Percentiles rank a stretch among this genome's conserved stretches.
phyloP scores from a whole-genome alignment of 2,797 vertebrate species.

The Karalla daura region DNA sequence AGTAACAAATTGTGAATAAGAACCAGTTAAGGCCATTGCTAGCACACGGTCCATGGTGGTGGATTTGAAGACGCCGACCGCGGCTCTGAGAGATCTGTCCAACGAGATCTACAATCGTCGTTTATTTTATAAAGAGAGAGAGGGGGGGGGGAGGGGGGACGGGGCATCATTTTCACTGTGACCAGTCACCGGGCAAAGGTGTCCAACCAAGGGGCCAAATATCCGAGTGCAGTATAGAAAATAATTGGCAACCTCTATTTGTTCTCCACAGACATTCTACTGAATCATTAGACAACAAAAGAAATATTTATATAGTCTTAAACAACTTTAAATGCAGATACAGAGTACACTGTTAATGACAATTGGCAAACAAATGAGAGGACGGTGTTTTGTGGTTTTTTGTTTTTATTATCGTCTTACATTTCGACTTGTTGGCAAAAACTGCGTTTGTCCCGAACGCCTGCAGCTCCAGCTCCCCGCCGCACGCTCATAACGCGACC shows the following conservation, averaged over 20 bases:
- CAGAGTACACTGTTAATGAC: slow-evolving; percentile 67
- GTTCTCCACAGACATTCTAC: slow-evolving; percentile 69
- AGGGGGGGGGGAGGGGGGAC: slow-evolving; percentile 27
- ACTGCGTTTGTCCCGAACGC: slow-evolving; percentile 41
- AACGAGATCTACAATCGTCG: slow-evolving; percentile 72
- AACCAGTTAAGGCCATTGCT: slow-evolving; percentile 92
- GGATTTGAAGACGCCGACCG: slow-evolving; percentile 63
- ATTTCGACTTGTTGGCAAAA: slow-evolving; percentile 68
- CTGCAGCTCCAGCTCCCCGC: slow-evolving; percentile 22
- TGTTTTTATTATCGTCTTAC: no score
- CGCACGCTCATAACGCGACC: slow-evolving; percentile 17
- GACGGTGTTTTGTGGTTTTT: slow-evolving; percentile 34
- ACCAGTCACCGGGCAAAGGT: slow-evolving; percentile 44
- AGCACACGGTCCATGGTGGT: slow-evolving; percentile 82
- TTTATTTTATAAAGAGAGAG: slow-evolving; percentile 60
- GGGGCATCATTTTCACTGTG: slow-evolving; percentile 30
- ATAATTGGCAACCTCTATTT: slow-evolving; percentile 75
- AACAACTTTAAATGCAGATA: slow-evolving; percentile 70
- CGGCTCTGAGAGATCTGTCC: slow-evolving; percentile 67
- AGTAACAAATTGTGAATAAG: slow-evolving; percentile 92
- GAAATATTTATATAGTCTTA: slow-evolving; percentile 63
- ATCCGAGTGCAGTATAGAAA: slow-evolving; percentile 64
- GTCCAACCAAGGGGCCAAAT: slow-evolving; percentile 43
- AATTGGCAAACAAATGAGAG: slow-evolving; percentile 66
- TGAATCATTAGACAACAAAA: slow-evolving; percentile 60